Percentiles rank a stretch among this genome's conserved stretches.
Conservation (phyloP, 2,797 vertebrate species). For the Lepilemur septentrionalis region DNA sequence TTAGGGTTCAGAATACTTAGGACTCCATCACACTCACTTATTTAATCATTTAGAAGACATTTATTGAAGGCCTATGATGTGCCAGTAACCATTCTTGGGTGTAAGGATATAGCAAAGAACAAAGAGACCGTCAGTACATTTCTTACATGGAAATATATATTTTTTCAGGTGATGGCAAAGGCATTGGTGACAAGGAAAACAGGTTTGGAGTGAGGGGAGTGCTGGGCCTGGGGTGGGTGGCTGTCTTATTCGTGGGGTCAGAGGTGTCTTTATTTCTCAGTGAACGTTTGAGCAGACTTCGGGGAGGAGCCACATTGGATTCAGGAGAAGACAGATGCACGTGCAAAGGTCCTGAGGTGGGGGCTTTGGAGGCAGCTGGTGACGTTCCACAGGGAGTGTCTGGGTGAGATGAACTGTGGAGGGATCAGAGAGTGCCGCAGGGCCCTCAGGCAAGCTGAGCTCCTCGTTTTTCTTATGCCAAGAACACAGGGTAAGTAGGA, state of each 20-base stretch:
- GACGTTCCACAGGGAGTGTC: background rate
- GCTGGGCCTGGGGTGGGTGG: too few relatives aligned
- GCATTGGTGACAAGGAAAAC: background rate
- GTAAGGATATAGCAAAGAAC: background rate
- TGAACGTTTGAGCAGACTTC: background rate
- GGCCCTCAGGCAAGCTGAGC: accelerated
- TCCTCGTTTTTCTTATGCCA: accelerated
- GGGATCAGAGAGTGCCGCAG: accelerated
- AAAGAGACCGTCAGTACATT: background rate
- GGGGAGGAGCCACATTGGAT: background rate
- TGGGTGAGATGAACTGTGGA: background rate
- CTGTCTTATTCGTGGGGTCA: background rate
- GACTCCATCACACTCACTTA: background rate
- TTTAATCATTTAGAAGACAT: background rate
- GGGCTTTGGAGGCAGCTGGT: background rate
- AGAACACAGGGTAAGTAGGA: background rate
- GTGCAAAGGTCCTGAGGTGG: accelerated
- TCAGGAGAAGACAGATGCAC: background rate
- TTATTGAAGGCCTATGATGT: background rate
- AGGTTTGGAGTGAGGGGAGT: accelerated
- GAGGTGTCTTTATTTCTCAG: background rate
- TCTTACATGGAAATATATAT: background rate
- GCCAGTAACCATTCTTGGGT: background rate
- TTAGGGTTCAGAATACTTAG: background rate
- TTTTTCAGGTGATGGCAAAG: background rate